Percentiles rank a stretch among this genome's conserved stretches.
These are phyloP conservation scores for Sorex maritimensis DNA, from an alignment of 2,797 vertebrate species.

Conservation along the genomic window DNA sequence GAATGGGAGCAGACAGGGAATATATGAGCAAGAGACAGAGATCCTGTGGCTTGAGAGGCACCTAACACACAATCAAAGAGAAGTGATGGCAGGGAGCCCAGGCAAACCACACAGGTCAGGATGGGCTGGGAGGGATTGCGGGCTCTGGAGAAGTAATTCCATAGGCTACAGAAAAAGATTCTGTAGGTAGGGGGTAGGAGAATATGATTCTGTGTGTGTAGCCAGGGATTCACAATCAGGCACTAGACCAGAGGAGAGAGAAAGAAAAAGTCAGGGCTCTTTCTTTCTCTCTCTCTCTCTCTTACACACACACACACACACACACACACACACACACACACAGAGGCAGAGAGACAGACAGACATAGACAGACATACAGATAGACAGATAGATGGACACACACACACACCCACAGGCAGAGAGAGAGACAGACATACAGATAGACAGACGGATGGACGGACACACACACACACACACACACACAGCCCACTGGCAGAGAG, in stretches of 20 bases:
- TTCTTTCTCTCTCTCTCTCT: too few relatives aligned
- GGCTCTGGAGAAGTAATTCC: not conserved
- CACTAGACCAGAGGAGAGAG: not conserved
- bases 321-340: not conserved
- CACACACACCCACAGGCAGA: too few relatives aligned
- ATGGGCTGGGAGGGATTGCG: not conserved
- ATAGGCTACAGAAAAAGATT: not conserved
- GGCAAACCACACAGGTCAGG: not conserved
- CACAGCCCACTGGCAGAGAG: too few relatives aligned
- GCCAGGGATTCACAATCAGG: not conserved
- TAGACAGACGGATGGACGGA: too few relatives aligned
- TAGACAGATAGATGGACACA: too few relatives aligned
- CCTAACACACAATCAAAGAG: not conserved
- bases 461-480: not conserved
- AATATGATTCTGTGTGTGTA: not conserved
- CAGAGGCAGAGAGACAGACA: not conserved
- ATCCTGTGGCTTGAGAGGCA: not conserved
- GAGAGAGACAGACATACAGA: too few relatives aligned
- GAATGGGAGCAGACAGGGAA: not conserved
- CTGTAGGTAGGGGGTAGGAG: not conserved
- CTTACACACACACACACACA: too few relatives aligned
- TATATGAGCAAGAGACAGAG: not conserved
- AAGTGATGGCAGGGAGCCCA: not conserved
- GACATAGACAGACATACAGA: too few relatives aligned
- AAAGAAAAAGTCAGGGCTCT: not conserved